Evolutionary conservation across 1,140 invertebrate species (phyloP).

Genomic region (Scaptomyza montana): DNA sequence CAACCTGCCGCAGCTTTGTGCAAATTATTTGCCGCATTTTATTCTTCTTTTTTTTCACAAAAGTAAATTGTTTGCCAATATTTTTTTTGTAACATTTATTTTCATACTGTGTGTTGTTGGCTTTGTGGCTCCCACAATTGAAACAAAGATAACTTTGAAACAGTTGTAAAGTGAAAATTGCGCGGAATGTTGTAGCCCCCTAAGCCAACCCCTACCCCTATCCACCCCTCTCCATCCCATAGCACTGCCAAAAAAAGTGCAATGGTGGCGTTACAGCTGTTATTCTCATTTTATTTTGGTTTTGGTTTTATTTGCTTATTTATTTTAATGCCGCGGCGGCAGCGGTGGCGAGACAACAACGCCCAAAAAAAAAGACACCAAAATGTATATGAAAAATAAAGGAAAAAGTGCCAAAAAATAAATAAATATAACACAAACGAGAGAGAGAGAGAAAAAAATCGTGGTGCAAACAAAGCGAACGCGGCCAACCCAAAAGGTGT

Average conservation of each 20-base stretch:
- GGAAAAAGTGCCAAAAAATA: slow-evolving; percentile 23
- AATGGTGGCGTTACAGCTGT: slow-evolving; percentile 33
- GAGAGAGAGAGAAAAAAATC: too few relatives aligned
- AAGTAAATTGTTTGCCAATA: slow-evolving; percentile 83
- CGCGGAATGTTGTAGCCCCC: slow-evolving; percentile 63
- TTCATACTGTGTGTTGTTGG: slow-evolving; percentile 25
- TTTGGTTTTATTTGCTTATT: slow-evolving; percentile 70
- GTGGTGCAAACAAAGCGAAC: slow-evolving; percentile 50
- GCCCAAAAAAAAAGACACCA: slow-evolving; percentile 22
- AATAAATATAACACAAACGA: slow-evolving; percentile 9
- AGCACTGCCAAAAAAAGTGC: slow-evolving; percentile 7
- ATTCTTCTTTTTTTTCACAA: slow-evolving; percentile 61
- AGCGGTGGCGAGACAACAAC: slow-evolving; percentile 66
- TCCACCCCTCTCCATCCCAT: neutral
- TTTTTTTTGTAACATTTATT: slow-evolving; percentile 54
- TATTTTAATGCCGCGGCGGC: slow-evolving; percentile 69
- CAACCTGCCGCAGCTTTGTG: slow-evolving; percentile 81
- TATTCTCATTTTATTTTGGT: slow-evolving; percentile 45
- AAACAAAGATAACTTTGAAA: slow-evolving; percentile 83
- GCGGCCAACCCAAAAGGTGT: slow-evolving; percentile 58
- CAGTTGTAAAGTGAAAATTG: slow-evolving; percentile 83
- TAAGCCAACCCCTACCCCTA: neutral
- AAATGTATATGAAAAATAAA: slow-evolving; percentile 16
- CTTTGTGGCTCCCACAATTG: slow-evolving; percentile 65
- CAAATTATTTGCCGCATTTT: slow-evolving; percentile 81